Percentiles rank a stretch among this genome's conserved stretches.
These are phyloP conservation scores for Leptinotarsa juncta DNA, from an alignment of 2,888 invertebrate genomes.

Conservation along the genomic window DNA sequence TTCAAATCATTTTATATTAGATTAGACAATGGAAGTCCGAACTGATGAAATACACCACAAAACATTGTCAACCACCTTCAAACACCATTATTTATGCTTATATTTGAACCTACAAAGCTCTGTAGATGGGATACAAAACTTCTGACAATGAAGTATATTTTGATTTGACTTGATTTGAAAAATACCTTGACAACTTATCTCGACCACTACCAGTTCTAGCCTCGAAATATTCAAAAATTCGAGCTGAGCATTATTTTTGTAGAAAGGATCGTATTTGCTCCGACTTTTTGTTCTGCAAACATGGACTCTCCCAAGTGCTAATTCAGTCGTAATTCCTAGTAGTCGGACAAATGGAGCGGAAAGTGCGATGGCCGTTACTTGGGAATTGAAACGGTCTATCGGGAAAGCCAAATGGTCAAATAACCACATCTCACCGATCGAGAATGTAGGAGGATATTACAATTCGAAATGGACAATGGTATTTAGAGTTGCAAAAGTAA, in stretches of 20 bases:
- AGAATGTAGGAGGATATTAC: neutral
- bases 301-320: constrained; percentile 32
- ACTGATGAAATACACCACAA: too few species aligned
- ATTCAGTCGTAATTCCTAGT: constrained; percentile 44
- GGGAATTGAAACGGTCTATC: constrained; percentile 40
- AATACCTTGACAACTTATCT: neutral
- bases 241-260: neutral
- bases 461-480: neutral
- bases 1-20: too few species aligned
- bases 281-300: constrained; percentile 30
- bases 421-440: constrained; percentile 38
- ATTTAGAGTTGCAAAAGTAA: too few species aligned
- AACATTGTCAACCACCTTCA: too few species aligned
- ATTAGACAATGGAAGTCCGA: too few species aligned
- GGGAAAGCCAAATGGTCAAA: constrained; percentile 41
- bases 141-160: too few species aligned
- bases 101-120: too few species aligned
- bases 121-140: too few species aligned
- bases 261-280: constrained; percentile 7
- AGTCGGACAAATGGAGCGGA: constrained; percentile 43
- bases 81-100: too few species aligned
- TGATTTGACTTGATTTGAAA: too few species aligned
- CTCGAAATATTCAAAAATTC: neutral
- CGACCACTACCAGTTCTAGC: neutral
- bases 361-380: constrained; percentile 42